Percentiles rank a stretch among this genome's conserved stretches.
These are phyloP conservation scores for Panthera leo DNA, from an alignment of 2,113 vertebrate species.

Conservation along the genomic window DNA sequence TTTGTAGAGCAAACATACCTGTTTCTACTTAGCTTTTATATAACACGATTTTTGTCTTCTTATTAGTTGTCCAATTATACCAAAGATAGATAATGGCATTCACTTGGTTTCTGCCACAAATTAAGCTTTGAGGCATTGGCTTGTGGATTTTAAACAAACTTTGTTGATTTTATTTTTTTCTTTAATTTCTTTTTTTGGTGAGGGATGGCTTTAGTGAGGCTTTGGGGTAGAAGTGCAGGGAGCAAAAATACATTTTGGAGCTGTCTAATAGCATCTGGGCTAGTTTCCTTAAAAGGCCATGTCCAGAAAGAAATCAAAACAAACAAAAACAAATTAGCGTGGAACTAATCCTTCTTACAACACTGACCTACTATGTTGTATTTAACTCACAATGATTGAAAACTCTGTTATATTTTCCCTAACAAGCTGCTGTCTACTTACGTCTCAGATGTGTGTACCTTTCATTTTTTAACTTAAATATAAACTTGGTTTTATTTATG, in stretches of 20 bases:
- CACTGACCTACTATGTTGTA: background rate
- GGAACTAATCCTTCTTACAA: background rate
- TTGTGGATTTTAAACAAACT: conserved; percentile 1
- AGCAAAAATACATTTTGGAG: background rate
- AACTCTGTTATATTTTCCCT: background rate
- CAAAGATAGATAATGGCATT: background rate
- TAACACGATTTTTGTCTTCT: background rate
- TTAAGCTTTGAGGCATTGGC: background rate
- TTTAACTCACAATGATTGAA: background rate
- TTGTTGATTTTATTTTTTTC: background rate
- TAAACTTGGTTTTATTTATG: background rate
- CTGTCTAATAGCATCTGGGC: background rate
- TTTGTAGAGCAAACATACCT: background rate
- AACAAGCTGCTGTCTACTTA: background rate
- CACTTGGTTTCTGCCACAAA: conserved; percentile 10
- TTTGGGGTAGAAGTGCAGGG: background rate
- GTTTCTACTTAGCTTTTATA: background rate
- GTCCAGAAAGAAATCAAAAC: conserved; percentile 10
- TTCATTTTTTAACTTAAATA: conserved; percentile 5
- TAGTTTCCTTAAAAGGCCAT: background rate
- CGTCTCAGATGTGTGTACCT: background rate
- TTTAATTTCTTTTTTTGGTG: background rate
- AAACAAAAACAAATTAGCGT: background rate
- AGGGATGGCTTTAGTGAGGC: background rate
- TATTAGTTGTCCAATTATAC: background rate